Conservation (phyloP, 2,888 invertebrate genomes). For the Aphodius granarius region DNA sequence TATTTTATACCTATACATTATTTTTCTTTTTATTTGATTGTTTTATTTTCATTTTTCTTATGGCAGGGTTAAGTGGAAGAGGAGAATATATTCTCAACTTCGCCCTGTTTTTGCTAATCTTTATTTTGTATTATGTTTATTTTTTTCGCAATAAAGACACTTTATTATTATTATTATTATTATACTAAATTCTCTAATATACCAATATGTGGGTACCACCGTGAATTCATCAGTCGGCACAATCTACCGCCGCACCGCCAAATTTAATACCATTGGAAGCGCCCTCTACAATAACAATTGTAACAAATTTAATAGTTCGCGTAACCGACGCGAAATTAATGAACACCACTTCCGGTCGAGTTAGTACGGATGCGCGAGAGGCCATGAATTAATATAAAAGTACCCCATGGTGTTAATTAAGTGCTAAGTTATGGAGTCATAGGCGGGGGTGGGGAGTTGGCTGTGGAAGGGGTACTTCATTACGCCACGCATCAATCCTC, state of each 20-base stretch:
- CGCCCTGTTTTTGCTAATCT: no score
- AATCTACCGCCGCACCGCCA: background rate
- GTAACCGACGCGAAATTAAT: constrained; percentile 25
- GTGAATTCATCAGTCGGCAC: background rate
- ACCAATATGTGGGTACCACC: background rate
- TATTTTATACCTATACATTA: no score
- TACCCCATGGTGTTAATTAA: constrained; percentile 50
- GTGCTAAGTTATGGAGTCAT: constrained; percentile 46
- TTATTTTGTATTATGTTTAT: no score
- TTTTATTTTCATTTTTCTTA: no score
- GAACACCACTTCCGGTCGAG: constrained; percentile 31
- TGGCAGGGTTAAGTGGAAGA: no score
- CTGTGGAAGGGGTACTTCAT: constrained; percentile 34
- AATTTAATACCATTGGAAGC: background rate
- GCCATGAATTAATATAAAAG: constrained; percentile 45
- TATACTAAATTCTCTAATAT: background rate
- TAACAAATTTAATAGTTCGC: constrained; percentile 28
- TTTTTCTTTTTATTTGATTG: no score
- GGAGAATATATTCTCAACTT: no score
- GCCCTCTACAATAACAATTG: constrained; percentile 24
- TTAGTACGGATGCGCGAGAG: constrained; percentile 21
- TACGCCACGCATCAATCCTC: constrained; percentile 37
- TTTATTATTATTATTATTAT: no score
- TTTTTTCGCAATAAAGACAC: no score
- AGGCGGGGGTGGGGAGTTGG: constrained; percentile 22